These are phyloP conservation scores for Odontamblyopus rebecca DNA, from an alignment of 2,797 vertebrate species.

Conservation along the genomic window DNA sequence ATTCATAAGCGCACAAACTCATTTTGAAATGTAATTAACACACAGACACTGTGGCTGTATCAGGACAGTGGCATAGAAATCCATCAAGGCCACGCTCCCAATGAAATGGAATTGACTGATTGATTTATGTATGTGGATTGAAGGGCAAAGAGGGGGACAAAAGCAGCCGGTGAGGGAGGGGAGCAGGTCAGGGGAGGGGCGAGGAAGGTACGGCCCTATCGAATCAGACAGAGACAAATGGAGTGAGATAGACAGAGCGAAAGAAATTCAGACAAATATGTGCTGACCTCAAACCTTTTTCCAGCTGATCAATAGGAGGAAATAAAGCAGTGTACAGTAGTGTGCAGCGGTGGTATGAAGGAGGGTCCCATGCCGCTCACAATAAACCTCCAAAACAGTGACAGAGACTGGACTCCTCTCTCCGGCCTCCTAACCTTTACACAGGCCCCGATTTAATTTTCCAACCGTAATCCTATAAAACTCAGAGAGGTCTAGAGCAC, in stretches of 20 bases:
- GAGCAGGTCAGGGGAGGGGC: constrained; percentile 48
- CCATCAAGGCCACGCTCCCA: constrained; percentile 63
- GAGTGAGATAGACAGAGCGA: constrained; percentile 72
- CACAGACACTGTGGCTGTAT: constrained; percentile 59
- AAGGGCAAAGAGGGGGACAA: constrained; percentile 71
- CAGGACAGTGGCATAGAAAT: constrained; percentile 59
- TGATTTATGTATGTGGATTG: constrained; percentile 76
- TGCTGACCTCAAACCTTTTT: constrained; percentile 72
- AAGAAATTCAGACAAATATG: constrained; percentile 73
- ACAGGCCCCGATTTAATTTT: constrained; percentile 68
- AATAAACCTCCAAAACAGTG: constrained; percentile 64
- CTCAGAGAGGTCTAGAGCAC: constrained; percentile 65
- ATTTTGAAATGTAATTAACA: constrained; percentile 66
- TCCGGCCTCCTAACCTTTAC: constrained; percentile 57
- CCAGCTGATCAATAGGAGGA: constrained; percentile 67
- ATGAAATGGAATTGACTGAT: constrained; percentile 73
- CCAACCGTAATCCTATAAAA: constrained; percentile 65
- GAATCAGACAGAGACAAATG: constrained; percentile 77
- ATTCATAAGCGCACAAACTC: constrained; percentile 58
- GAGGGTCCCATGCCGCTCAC: constrained; percentile 41
- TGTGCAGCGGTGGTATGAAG: constrained; percentile 25
- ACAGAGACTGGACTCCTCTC: constrained; percentile 58
- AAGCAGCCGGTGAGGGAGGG: constrained; percentile 51
- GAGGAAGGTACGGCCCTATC: constrained; percentile 60
- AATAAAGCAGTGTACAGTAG: constrained; percentile 44